These are phyloP conservation scores for Drosophila diplacantha DNA, from an alignment of 2,888 invertebrate genomes.

Conservation along the genomic window DNA sequence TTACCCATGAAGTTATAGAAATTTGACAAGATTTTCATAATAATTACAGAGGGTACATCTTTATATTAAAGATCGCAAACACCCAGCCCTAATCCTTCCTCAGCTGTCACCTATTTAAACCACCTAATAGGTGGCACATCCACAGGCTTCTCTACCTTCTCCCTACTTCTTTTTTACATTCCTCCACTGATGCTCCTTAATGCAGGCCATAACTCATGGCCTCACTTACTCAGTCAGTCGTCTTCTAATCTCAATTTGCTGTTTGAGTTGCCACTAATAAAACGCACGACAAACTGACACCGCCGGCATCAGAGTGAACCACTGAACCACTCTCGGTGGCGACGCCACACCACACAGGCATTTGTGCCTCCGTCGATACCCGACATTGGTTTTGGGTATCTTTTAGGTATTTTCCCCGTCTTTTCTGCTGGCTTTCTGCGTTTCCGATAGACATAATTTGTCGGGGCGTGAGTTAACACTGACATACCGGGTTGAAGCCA, in stretches of 20 bases:
- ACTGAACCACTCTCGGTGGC: constrained; percentile 21
- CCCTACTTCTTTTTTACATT: background rate
- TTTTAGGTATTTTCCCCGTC: background rate
- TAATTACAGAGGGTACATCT: background rate
- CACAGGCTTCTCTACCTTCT: background rate
- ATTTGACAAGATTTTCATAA: background rate
- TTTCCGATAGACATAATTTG: constrained; percentile 60
- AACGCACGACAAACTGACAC: constrained; percentile 54
- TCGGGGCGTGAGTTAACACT: constrained; percentile 46
- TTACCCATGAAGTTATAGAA: no score
- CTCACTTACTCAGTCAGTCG: constrained; percentile 32
- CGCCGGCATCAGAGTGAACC: constrained; percentile 17
- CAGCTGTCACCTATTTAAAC: constrained; percentile 12
- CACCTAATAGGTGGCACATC: constrained; percentile 23
- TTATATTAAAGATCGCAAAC: background rate
- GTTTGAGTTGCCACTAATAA: constrained; percentile 67
- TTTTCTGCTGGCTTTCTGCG: constrained; percentile 16
- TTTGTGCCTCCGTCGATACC: constrained; percentile 27
- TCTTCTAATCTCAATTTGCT: constrained; percentile 60
- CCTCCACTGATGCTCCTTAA: constrained; percentile 57
- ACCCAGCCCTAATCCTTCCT: background rate
- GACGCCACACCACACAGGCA: constrained; percentile 41
- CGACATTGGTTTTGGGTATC: constrained; percentile 24
- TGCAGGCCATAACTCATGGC: constrained; percentile 73
- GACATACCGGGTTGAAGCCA: constrained; percentile 18